Conservation (phyloP, 2,113 vertebrate species). For the Myxocyprinus asiaticus region DNA sequence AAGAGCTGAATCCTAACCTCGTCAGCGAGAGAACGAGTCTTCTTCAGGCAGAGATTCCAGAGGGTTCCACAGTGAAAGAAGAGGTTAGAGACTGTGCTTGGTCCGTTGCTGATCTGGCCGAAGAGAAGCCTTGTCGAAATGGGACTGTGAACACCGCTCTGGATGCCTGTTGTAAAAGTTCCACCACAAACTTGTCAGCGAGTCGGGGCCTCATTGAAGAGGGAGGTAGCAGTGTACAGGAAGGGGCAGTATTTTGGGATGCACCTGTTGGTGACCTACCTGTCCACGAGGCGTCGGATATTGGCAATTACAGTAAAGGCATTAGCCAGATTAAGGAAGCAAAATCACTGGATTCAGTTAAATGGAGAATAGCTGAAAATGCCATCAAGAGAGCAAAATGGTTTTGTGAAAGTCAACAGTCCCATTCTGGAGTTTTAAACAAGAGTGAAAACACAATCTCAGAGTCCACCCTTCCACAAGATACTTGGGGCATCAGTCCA, state of each 20-base stretch:
- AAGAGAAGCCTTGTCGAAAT: constrained; percentile 43
- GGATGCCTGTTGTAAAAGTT: constrained; percentile 5
- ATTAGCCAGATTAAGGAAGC: constrained; percentile 44
- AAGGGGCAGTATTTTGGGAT: constrained; percentile 19
- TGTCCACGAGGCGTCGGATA: not conserved
- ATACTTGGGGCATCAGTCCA: not conserved
- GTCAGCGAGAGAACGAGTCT: constrained; percentile 81
- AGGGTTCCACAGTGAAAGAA: constrained; percentile 65
- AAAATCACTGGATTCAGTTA: constrained; percentile 46
- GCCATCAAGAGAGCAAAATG: constrained; percentile 57
- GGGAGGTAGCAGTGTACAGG: constrained; percentile 28
- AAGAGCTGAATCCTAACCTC: constrained; percentile 78
- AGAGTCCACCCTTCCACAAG: too few species aligned
- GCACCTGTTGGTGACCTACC: constrained; percentile 21
- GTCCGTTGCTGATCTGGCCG: constrained; percentile 65
- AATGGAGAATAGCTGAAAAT: constrained; percentile 61
- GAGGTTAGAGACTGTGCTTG: constrained; percentile 69
- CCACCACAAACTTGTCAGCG: not conserved
- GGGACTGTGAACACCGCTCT: constrained; percentile 16
- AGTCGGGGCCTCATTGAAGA: constrained; percentile 16
- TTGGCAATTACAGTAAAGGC: not conserved
- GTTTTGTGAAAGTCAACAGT: constrained; percentile 50
- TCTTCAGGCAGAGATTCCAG: constrained; percentile 69
- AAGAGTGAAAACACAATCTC: not conserved
- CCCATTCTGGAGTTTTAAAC: constrained; percentile 6